Base-by-base conservation (phyloP, 1,140 invertebrate species). In the Drosophila kanapiae region DNA sequence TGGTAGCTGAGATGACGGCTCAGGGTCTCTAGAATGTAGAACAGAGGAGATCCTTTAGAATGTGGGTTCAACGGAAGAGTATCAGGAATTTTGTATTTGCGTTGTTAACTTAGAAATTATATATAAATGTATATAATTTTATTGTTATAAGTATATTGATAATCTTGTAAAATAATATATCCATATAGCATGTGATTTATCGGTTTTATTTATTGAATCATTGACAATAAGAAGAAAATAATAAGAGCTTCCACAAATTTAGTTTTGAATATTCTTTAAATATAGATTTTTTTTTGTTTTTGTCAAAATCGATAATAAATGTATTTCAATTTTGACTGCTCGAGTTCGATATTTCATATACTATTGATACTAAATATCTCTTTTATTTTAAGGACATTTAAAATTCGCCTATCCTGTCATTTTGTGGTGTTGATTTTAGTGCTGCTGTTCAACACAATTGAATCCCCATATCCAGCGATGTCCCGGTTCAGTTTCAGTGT, bases 391-490 rank as follows among this genome's bases (percentile, higher is more conserved):
- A 65, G 74, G 18, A 23, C 16, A 75, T 62, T 13, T 14, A 6
- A 10, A 37, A 10, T 60, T 75, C 69, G 33, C 1, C 16, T 29
- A 6, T 35, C 0, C 1, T 40, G 9, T 4, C 18, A 4, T 6
- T 38, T 11, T 8, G 7, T 67, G 16, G 38, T 77, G 48, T 47
- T 68, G 47, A 63, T 69, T 65, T 63, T 85, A 74, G 47, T 75
- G 43, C 60, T 67, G 64, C 37, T 81, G 74, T 59, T 62, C 56
- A 45, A 63, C 51, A 77, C 79, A 75, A 72, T 76, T 80, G 43
- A 82, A 81, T 74, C 74, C 54, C 43, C 80, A 82, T 23, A 23
- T 82, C 62, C 69, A 58, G 40, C 51, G 49, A 48, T 71, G 54
- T 33, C 65, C 64, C 58, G 53, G 75, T 77, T 78, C 67, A 33